A percentile compares a stretch with the other conserved stretches of the same genome.
These are phyloP conservation scores for Tarsius wallacei DNA, from an alignment of 2,797 vertebrate genomes.

Conservation along the genomic window DNA sequence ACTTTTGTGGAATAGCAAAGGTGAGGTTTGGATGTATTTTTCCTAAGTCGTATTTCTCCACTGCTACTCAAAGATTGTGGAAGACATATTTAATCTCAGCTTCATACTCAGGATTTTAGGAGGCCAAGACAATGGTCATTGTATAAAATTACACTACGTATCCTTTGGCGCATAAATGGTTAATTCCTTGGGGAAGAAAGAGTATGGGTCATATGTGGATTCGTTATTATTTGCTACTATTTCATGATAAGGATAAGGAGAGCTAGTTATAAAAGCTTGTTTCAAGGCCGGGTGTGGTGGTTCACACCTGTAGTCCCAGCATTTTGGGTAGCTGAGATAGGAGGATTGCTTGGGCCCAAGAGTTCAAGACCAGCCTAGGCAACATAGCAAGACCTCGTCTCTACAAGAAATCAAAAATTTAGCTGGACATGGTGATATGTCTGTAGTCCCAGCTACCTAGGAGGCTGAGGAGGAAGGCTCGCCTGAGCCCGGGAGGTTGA, in stretches of 20 bases:
- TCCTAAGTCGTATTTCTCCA: not conserved
- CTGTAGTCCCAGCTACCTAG: no score
- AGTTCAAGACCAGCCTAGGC: no score
- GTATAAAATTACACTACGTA: not conserved
- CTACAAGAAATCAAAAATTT: no score
- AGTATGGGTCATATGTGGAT: not conserved
- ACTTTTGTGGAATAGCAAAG: not conserved
- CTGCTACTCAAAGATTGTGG: not conserved
- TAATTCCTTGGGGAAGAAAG: not conserved
- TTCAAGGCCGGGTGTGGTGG: not conserved
- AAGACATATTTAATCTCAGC: not conserved
- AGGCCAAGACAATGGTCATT: not conserved
- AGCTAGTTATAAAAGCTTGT: not conserved
- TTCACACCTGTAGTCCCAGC: no score
- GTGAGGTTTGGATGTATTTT: not conserved
- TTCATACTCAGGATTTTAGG: not conserved
- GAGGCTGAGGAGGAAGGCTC: no score
- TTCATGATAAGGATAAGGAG: fast-evolving
- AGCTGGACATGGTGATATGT: no score
- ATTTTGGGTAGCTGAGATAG: no score
- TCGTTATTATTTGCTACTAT: not conserved
- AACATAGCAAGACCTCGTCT: no score
- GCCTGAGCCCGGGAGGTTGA: no score
- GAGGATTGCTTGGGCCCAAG: no score
- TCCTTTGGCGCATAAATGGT: no score